Conservation (phyloP, 1,140 invertebrate species). For the Aphelinus certus region DNA sequence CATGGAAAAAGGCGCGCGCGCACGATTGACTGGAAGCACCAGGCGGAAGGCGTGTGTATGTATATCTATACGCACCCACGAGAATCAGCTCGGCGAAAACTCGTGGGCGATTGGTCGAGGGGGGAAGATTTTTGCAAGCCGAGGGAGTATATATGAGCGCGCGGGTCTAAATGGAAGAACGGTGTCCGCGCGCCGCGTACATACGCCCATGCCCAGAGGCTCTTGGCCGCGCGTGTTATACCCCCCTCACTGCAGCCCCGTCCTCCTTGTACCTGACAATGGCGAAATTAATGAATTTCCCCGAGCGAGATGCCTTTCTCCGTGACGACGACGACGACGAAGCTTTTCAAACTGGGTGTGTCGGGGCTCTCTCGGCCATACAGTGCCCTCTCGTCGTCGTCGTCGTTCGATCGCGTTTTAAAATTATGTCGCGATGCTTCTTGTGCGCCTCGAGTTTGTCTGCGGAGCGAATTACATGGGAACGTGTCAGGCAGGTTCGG, state of each 20-base stretch:
- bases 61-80: background rate
- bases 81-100: conserved; percentile 3
- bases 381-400: too few relatives aligned
- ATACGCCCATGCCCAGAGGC: background rate
- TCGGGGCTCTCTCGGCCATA: too few relatives aligned
- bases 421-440: too few relatives aligned
- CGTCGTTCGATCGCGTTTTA: too few relatives aligned
- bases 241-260: background rate
- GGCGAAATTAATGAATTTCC: conserved; percentile 26
- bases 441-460: too few relatives aligned
- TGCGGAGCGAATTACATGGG: too few relatives aligned
- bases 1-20: background rate
- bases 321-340: too few relatives aligned
- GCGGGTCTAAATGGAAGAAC: conserved; percentile 35
- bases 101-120: conserved; percentile 5
- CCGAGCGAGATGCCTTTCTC: too few relatives aligned
- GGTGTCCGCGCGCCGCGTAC: conserved; percentile 9
- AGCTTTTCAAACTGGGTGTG: too few relatives aligned
- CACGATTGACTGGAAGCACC: background rate
- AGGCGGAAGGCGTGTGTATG: too few relatives aligned
- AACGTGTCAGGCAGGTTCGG: too few relatives aligned
- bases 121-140: too few relatives aligned
- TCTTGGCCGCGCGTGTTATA: conserved; percentile 6
- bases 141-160: background rate
- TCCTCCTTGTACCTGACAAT: conserved; percentile 30